Conservation (phyloP, 2,113 vertebrate genomes). For the Hydrochoerus hydrochaeris region DNA sequence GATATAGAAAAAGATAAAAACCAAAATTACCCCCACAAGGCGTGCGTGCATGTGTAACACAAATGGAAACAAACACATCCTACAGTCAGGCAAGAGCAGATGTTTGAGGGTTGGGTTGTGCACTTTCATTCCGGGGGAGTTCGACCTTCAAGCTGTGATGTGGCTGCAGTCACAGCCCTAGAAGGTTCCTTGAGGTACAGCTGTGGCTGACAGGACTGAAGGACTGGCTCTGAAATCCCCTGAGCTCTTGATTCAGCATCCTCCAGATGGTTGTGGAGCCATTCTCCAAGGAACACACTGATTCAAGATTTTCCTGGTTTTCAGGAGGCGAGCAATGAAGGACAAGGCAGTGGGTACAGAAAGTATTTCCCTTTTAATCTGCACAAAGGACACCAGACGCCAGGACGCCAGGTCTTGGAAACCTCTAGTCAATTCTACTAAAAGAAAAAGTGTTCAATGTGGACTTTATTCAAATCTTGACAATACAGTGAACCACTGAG, state of each 20-base stretch:
- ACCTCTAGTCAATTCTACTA: constrained; percentile 2
- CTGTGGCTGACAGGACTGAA: background rate
- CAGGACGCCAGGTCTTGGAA: background rate
- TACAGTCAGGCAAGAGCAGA: constrained; percentile 31
- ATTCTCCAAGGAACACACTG: constrained; percentile 17
- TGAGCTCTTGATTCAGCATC: background rate
- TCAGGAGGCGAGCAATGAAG: background rate
- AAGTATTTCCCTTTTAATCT: constrained; percentile 24
- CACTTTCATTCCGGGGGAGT: background rate
- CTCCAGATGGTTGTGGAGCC: background rate
- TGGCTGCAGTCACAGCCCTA: background rate
- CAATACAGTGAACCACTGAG: background rate
- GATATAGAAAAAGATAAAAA: constrained; percentile 58
- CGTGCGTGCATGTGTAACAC: background rate
- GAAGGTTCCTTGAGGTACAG: constrained; percentile 8
- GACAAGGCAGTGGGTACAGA: background rate
- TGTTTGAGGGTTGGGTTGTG: background rate
- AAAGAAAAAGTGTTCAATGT: constrained; percentile 12
- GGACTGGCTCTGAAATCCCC: constrained; percentile 13
- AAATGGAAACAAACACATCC: constrained; percentile 54
- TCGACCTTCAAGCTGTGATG: background rate
- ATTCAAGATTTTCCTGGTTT: background rate
- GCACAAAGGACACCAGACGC: background rate
- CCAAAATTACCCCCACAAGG: constrained; percentile 35
- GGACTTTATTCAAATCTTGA: constrained; percentile 18